Base-by-base conservation (phyloP, 2,797 vertebrate genomes). In the Paramormyrops hopkinsi region DNA sequence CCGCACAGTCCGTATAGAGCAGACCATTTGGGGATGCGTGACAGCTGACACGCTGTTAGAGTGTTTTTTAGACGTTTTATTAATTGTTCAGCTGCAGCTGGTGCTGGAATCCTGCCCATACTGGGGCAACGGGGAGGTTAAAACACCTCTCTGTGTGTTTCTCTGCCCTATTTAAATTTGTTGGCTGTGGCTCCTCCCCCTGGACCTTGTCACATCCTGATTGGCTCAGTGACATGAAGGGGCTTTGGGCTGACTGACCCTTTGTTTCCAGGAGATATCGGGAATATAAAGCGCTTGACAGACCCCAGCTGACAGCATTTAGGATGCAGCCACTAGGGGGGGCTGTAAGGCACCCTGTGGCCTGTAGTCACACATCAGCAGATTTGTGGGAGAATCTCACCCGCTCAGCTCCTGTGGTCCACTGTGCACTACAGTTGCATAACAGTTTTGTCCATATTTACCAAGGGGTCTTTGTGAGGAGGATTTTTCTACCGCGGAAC, bases 181-280 rank as follows among this genome's bases (percentile, higher is more conserved):
- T 19, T 86, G 25, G 51, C 50, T 19, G 8, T 86, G 51, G 25
- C 51, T 41, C 85, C 85, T 86, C 85, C 51, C 51, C 48, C 12
- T 86, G 25, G 50, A 54, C 51, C 41, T 9, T 41, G 25, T 29
- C 22, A 29, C 51, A 54, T 86, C 25, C 85, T 56, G 29, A 86
- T 56, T 86, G 85, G 85, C 51, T 86, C n/a, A 22, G 85, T 86
- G 50, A 84, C 46, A 84, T 84, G 22, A 84, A 84, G 3, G 17
- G 29, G 3, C 25, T 51, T 84, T 51, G 19, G 46, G 11, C 48
- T 84, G 17, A 51, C 46, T 53, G 29, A 54, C 25, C 51, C 29
- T 29, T 33, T 29, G 5, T 33, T 25, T 53, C 85, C 6, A 86
- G 85, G 25, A 73, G 29, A 50, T 22, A 50, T 22, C 0, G 2